A percentile compares a stretch with the other conserved stretches of the same genome.
phyloP scores from a whole-genome alignment of 1,140 invertebrate species.

The Cylas formicarius region DNA sequence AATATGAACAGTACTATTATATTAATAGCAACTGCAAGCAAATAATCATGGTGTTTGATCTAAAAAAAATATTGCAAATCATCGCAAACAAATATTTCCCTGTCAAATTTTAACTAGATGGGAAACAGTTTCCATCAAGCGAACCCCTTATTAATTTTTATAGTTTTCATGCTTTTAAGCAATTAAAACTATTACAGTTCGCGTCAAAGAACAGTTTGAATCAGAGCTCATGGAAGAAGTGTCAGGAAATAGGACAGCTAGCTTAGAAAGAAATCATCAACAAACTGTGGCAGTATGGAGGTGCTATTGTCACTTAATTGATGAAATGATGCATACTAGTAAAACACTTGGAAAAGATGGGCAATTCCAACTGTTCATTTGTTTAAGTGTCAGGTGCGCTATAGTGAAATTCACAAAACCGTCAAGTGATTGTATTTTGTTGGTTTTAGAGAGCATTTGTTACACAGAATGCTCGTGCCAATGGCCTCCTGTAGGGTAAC shows the following conservation, averaged over 20 bases:
- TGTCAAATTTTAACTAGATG: too few relatives aligned
- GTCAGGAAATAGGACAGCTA: constrained; percentile 41
- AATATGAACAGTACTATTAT: too few relatives aligned
- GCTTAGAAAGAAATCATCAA: constrained; percentile 46
- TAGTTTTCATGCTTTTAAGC: not conserved
- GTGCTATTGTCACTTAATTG: constrained; percentile 70
- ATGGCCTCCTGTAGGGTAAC: constrained; percentile 82
- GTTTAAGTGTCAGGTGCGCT: constrained; percentile 73
- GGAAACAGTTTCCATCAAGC: too few relatives aligned
- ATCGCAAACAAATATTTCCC: too few relatives aligned
- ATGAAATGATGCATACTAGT: constrained; percentile 78
- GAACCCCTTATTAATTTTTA: not conserved
- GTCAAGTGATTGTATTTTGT: constrained; percentile 1
- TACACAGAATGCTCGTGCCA: constrained; percentile 81
- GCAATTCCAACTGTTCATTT: constrained; percentile 95
- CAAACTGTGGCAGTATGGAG: constrained; percentile 63
- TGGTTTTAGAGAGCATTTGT: constrained; percentile 75
- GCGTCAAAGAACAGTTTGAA: constrained; percentile 80
- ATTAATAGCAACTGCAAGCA: too few relatives aligned
- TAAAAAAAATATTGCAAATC: too few relatives aligned
- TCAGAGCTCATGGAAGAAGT: constrained; percentile 57
- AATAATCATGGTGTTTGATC: too few relatives aligned
- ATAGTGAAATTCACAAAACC: not conserved
- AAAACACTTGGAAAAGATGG: constrained; percentile 93
- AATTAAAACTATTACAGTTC: constrained; percentile 52